These are phyloP conservation scores for Trachythela sp. DNA, from an alignment of 64 coral and sea anemone species.

Conservation along the genomic window DNA sequence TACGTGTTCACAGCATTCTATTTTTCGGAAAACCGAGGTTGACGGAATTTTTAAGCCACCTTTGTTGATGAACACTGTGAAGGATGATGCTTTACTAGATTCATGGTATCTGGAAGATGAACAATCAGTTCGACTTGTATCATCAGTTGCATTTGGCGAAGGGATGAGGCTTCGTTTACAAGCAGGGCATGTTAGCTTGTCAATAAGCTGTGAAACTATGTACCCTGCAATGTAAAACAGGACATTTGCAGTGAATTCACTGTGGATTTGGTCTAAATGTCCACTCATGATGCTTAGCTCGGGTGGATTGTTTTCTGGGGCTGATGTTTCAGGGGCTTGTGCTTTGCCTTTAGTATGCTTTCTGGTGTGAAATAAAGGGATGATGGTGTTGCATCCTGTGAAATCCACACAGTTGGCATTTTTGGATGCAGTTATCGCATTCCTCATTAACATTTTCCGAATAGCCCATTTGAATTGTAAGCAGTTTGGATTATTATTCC, in stretches of 20 bases:
- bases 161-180: neutral
- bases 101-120: neutral
- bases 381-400: neutral
- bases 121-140: neutral
- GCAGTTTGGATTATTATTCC: constrained; percentile 8
- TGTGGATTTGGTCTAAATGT: neutral
- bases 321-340: neutral
- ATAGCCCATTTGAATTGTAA: neutral
- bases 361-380: neutral
- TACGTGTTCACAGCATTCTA: neutral
- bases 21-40: neutral
- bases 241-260: neutral
- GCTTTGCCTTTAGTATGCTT: neutral
- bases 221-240: neutral
- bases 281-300: neutral
- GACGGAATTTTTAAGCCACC: neutral
- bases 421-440: neutral
- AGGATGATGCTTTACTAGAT: neutral
- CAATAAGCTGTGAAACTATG: neutral
- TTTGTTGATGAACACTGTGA: neutral
- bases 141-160: neutral
- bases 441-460: neutral
- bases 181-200: neutral
- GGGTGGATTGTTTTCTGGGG: neutral
- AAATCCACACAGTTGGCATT: neutral